phyloP scores from a whole-genome alignment of 2,113 vertebrate genomes.

The Petaurus breviceps region DNA sequence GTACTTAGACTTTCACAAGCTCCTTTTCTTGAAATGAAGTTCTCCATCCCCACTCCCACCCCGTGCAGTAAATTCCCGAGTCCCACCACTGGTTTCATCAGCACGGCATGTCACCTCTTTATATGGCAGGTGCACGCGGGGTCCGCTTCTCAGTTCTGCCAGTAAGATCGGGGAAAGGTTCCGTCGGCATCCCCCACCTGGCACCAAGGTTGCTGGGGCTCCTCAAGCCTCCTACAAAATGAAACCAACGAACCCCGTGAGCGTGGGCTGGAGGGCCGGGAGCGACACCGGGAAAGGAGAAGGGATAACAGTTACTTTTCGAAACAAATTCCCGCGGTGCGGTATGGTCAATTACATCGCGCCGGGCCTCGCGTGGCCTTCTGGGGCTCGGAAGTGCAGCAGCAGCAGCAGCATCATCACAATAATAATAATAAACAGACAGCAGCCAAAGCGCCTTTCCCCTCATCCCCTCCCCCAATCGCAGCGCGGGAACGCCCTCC shows the following conservation, averaged over 20 bases:
- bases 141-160: background rate
- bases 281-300: background rate
- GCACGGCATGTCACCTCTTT: background rate
- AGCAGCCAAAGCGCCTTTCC: background rate
- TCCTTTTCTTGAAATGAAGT: background rate
- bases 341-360: background rate
- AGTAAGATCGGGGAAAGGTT: too few relatives aligned
- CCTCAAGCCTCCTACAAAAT: background rate
- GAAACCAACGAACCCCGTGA: rapidly evolving
- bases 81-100: background rate
- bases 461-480: background rate
- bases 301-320: background rate
- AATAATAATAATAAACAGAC: too few relatives aligned
- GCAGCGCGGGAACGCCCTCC: rapidly evolving
- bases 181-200: background rate
- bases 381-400: background rate
- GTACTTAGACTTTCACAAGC: background rate
- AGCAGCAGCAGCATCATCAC: too few relatives aligned
- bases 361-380: background rate
- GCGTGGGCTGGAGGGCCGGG: background rate
- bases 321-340: background rate
- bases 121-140: background rate
- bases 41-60: too few relatives aligned
- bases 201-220: background rate
- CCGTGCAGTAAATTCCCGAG: background rate